A percentile compares a stretch with the other conserved stretches of the same genome.
These are phyloP conservation scores for Danaus chrysippus DNA, from an alignment of 2,888 invertebrate genomes.

Conservation along the genomic window DNA sequence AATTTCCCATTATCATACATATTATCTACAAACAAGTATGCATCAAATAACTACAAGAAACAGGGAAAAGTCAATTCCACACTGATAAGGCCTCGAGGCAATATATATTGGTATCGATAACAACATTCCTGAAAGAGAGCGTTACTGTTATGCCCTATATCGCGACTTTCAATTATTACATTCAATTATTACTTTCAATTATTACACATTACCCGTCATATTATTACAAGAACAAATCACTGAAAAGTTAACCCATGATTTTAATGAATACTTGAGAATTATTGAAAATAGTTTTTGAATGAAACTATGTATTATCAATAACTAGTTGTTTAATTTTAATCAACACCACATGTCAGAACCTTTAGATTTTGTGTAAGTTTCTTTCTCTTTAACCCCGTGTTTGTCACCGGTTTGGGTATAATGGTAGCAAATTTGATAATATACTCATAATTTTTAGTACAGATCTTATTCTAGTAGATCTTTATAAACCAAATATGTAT, in stretches of 20 bases:
- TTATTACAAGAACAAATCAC: constrained; percentile 23
- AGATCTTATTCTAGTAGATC: too few relatives aligned
- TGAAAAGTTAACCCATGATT: constrained; percentile 21
- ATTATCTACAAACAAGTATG: neutral
- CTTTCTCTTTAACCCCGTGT: too few relatives aligned
- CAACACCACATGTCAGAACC: too few relatives aligned
- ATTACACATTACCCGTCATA: constrained; percentile 16
- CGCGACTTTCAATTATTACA: constrained; percentile 29
- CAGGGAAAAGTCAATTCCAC: constrained; percentile 34
- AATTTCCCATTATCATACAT: neutral
- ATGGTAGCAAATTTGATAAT: too few relatives aligned
- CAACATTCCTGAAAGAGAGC: constrained; percentile 58
- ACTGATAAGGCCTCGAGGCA: constrained; percentile 57
- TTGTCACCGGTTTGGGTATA: too few relatives aligned
- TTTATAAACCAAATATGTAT: too few relatives aligned
- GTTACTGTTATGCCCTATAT: constrained; percentile 51
- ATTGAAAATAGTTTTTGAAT: constrained; percentile 30
- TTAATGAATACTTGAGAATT: constrained; percentile 27
- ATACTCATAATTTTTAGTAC: too few relatives aligned
- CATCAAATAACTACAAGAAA: neutral
- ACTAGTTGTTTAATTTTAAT: neutral
- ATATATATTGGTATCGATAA: constrained; percentile 52
- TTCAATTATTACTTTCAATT: too few relatives aligned
- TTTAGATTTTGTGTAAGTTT: too few relatives aligned
- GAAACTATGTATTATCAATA: neutral